Evolutionary conservation across 2,113 vertebrate genomes (phyloP).

Genomic region (Micronycteris hirsuta): DNA sequence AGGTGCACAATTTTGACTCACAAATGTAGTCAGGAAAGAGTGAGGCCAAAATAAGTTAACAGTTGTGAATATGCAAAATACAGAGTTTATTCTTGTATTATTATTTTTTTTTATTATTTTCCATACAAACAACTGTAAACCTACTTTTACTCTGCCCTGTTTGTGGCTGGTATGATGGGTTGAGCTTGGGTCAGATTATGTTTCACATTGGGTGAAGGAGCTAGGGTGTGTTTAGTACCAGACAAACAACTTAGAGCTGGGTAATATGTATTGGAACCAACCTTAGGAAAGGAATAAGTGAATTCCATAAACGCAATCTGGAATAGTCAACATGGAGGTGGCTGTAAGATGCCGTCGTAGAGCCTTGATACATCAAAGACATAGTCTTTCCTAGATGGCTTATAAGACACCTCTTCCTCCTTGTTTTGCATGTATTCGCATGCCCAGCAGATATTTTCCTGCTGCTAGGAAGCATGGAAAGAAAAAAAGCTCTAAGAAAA

Average conservation of each 20-base stretch:
- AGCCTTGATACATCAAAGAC: slow-evolving; percentile 59
- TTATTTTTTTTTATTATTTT: background rate
- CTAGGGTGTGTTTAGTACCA: background rate
- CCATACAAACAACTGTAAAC: background rate
- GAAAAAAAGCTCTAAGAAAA: slow-evolving; percentile 70
- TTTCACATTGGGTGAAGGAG: background rate
- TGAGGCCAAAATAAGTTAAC: background rate
- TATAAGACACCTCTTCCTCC: slow-evolving; percentile 42
- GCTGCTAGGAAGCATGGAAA: background rate
- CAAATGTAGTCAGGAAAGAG: background rate
- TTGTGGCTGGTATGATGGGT: background rate
- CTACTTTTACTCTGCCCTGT: background rate
- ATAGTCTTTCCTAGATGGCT: background rate
- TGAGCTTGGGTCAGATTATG: background rate
- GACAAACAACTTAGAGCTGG: background rate
- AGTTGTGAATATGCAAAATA: background rate
- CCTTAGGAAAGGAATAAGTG: background rate
- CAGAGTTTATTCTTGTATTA: background rate
- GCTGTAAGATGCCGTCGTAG: too few species aligned
- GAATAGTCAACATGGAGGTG: too few species aligned
- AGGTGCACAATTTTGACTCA: background rate
- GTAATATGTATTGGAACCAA: background rate
- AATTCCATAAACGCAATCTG: too few species aligned
- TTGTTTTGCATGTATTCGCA: background rate
- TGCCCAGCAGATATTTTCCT: slow-evolving; percentile 61